These are phyloP conservation scores for Emys orbicularis DNA, from an alignment of 2,797 vertebrate species.

Conservation along the genomic window DNA sequence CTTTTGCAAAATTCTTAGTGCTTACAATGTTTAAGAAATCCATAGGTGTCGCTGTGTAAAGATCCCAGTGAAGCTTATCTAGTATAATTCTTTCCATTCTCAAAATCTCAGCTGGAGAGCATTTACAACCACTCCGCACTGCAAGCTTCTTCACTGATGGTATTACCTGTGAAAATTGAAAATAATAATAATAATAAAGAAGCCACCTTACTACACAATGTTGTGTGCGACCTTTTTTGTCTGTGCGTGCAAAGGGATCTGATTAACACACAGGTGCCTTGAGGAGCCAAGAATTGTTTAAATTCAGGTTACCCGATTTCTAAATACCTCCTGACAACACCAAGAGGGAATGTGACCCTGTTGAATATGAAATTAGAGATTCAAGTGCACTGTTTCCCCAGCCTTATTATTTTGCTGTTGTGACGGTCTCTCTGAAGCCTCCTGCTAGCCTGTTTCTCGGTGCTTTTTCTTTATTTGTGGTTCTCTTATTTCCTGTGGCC, in stretches of 20 bases:
- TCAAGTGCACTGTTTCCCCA: neutral
- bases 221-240: constrained; percentile 52
- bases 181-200: constrained; percentile 83
- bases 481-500: neutral
- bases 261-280: neutral
- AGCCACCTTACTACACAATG: constrained; percentile 63
- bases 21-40: constrained; percentile 92
- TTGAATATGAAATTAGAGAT: accelerated
- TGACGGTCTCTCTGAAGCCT: neutral
- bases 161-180: constrained; percentile 85
- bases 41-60: constrained; percentile 87
- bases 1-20: constrained; percentile 55
- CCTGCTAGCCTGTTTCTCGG: neutral
- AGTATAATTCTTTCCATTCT: constrained; percentile 91
- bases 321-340: neutral
- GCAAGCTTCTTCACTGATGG: constrained; percentile 87
- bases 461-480: neutral
- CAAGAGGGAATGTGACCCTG: accelerated
- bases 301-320: accelerated
- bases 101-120: constrained; percentile 89
- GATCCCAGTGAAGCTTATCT: constrained; percentile 91
- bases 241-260: neutral
- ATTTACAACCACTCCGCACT: constrained; percentile 86
- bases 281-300: neutral
- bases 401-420: neutral